A percentile compares a stretch with the other conserved stretches of the same genome.
phyloP scores from a whole-genome alignment of 2,797 vertebrate genomes.

The Stomatorhinus walkeri region DNA sequence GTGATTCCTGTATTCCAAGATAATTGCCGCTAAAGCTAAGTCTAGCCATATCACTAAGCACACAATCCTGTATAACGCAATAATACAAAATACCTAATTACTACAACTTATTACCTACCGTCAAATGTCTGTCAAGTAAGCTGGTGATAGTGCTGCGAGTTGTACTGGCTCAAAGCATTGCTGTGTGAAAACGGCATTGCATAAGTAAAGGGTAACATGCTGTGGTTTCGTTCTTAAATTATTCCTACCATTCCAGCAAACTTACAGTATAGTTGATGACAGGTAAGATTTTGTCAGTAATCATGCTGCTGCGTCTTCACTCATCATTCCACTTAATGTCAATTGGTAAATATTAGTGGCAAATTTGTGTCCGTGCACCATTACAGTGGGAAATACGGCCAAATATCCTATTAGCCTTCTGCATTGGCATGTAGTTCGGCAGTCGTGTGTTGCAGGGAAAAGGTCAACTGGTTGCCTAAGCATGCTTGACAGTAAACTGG shows the following conservation, averaged over 20 bases:
- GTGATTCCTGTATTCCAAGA: neutral
- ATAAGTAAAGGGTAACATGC: neutral
- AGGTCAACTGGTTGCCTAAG: neutral
- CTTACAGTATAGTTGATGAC: neutral
- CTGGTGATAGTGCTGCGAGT: neutral
- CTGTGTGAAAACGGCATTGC: neutral
- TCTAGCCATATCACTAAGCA: neutral
- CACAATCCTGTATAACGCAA: neutral
- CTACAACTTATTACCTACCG: neutral
- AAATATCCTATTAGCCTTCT: neutral
- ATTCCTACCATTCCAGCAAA: neutral
- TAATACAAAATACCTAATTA: neutral
- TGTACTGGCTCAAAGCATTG: neutral
- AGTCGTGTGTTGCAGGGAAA: neutral
- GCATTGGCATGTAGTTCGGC: neutral
- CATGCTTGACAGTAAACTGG: neutral
- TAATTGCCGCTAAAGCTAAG: neutral
- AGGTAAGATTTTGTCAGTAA: neutral
- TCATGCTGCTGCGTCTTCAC: neutral
- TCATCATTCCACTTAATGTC: neutral
- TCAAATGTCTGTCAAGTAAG: neutral
- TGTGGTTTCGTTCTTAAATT: neutral
- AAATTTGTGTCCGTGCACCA: neutral
- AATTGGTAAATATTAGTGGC: neutral
- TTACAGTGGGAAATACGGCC: neutral